A percentile compares a stretch with the other conserved stretches of the same genome.
Conservation (phyloP, 2,113 vertebrate species). For the Panurus biarmicus region DNA sequence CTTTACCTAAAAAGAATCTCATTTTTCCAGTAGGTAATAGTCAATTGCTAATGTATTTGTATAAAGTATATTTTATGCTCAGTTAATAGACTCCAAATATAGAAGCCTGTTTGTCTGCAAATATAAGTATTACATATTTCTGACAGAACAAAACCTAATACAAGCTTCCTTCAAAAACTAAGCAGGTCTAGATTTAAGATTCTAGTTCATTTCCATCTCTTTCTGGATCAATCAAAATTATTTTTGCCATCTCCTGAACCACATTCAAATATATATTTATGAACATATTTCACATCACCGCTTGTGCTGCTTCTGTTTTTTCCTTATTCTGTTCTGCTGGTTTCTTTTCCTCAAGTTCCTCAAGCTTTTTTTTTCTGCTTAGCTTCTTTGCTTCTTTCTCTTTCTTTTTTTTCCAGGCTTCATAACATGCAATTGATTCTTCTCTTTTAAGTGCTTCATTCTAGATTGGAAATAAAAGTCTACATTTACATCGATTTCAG, state of each 20-base stretch:
- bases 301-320: conserved; percentile 74
- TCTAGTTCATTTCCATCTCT: neutral
- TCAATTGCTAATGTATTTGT: neutral
- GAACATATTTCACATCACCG: conserved; percentile 55
- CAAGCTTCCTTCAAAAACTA: neutral
- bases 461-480: conserved; percentile 15
- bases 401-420: conserved; percentile 91
- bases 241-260: neutral
- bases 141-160: neutral
- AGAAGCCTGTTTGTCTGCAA: neutral
- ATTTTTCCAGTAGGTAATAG: neutral
- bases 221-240: neutral
- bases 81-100: neutral
- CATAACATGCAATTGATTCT: conserved; percentile 81
- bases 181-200: neutral
- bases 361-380: conserved; percentile 68
- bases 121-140: neutral
- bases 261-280: neutral
- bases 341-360: conserved; percentile 67
- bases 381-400: conserved; percentile 71
- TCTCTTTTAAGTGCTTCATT: conserved; percentile 74
- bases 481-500: neutral
- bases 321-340: conserved; percentile 71
- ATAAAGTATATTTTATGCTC: neutral
- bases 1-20: neutral